phyloP scores from a whole-genome alignment of 2,888 invertebrate genomes.

The Lordiphosa andalusiaca region DNA sequence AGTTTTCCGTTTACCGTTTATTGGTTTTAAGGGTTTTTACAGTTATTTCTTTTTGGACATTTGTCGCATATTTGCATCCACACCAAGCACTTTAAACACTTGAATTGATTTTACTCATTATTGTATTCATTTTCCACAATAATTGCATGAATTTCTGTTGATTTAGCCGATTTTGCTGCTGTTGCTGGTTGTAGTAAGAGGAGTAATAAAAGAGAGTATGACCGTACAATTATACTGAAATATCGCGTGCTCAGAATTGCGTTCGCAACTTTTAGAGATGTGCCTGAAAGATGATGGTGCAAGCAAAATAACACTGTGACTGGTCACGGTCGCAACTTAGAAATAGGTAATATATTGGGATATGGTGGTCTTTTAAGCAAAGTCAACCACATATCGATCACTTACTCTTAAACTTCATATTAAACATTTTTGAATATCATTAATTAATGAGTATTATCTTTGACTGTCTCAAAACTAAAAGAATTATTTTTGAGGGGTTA shows the following conservation, averaged over 20 bases:
- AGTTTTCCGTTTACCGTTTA: slow-evolving; percentile 24
- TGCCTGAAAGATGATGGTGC: too few species aligned
- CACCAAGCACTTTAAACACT: slow-evolving; percentile 13
- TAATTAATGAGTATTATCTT: too few species aligned
- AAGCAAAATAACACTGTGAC: too few species aligned
- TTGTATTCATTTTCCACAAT: slow-evolving; percentile 31
- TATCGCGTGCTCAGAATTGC: not conserved
- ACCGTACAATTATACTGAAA: slow-evolving; percentile 3
- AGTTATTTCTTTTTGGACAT: slow-evolving; percentile 35
- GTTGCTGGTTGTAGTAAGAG: slow-evolving; percentile 45
- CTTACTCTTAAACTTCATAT: too few species aligned
- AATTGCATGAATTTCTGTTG: slow-evolving; percentile 11
- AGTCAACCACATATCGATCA: too few species aligned
- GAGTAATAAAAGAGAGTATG: slow-evolving; percentile 9
- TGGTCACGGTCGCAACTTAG: too few species aligned
- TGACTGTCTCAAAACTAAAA: too few species aligned
- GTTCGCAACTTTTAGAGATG: too few species aligned
- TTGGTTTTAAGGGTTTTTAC: slow-evolving; percentile 13
- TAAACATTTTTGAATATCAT: too few species aligned
- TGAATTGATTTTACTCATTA: slow-evolving; percentile 28
- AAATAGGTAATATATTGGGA: too few species aligned
- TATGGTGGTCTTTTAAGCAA: too few species aligned
- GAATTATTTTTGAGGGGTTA: too few species aligned
- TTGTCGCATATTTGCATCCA: slow-evolving; percentile 30
- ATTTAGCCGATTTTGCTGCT: slow-evolving; percentile 30